These are phyloP conservation scores for Pogonocichla stellata DNA, from an alignment of 2,113 vertebrate genomes.

Conservation along the genomic window DNA sequence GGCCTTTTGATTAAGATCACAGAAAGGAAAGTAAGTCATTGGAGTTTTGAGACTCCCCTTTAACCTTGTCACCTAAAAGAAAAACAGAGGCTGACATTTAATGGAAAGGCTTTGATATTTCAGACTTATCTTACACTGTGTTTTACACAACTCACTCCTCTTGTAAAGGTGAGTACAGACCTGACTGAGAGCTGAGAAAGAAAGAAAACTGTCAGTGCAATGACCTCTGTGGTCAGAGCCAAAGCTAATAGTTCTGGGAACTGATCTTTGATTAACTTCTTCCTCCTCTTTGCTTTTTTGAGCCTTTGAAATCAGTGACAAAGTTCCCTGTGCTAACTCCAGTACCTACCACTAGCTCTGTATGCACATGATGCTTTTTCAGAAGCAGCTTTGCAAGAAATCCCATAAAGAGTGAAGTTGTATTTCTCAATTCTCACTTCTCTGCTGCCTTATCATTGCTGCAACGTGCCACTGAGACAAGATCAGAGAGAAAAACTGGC, in stretches of 20 bases:
- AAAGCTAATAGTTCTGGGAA: conserved; percentile 5
- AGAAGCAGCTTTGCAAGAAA: neutral
- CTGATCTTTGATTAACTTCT: conserved; percentile 21
- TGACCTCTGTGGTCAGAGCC: conserved; percentile 21
- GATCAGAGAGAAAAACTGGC: neutral
- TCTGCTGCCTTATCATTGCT: neutral
- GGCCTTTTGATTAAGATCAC: neutral
- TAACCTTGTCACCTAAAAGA: neutral
- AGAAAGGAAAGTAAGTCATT: neutral
- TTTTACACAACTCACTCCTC: neutral
- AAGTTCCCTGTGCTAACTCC: neutral
- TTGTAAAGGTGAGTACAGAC: neutral
- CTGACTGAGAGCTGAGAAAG: neutral
- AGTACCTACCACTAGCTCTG: neutral
- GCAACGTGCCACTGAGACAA: neutral
- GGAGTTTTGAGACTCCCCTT: neutral
- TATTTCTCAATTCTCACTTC: neutral
- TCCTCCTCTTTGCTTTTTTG: neutral
- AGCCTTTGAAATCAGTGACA: neutral
- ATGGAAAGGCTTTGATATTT: neutral
- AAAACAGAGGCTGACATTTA: neutral
- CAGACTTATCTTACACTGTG: neutral
- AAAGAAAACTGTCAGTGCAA: neutral
- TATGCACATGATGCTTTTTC: neutral
- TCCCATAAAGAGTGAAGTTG: neutral